These are phyloP conservation scores for Porites rus DNA, from an alignment of 92 coral and sea anemone species.

Conservation along the genomic window DNA sequence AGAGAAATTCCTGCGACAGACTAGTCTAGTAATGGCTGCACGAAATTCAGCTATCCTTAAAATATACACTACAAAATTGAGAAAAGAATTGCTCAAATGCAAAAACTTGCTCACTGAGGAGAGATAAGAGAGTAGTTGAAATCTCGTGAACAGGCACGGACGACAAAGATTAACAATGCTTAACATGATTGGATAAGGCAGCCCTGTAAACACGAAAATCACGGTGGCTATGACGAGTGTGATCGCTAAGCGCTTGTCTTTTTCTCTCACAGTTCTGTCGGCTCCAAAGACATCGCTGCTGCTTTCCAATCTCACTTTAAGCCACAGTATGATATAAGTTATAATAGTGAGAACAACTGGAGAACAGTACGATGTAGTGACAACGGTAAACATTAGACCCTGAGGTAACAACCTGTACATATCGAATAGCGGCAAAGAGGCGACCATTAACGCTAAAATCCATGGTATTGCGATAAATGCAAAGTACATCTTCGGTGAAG, in stretches of 20 bases:
- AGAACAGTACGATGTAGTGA: background rate
- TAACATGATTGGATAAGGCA: slow-evolving; percentile 48
- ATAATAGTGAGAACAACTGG: background rate
- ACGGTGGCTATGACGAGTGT: slow-evolving; percentile 69
- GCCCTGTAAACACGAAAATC: slow-evolving; percentile 52
- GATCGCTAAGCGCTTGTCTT: slow-evolving; percentile 41
- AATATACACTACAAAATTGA: slow-evolving; percentile 56
- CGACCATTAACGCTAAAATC: slow-evolving; percentile 41
- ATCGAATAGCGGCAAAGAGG: slow-evolving; percentile 22
- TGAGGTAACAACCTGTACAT: background rate
- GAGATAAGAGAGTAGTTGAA: slow-evolving; percentile 7
- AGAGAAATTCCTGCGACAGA: background rate
- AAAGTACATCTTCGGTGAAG: slow-evolving; percentile 42
- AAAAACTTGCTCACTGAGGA: slow-evolving; percentile 27
- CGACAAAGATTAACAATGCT: slow-evolving; percentile 33
- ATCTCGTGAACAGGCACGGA: slow-evolving; percentile 16
- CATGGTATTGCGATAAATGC: slow-evolving; percentile 37
- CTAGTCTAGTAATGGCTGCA: slow-evolving; percentile 25
- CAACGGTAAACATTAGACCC: slow-evolving; percentile 5
- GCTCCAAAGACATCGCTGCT: background rate
- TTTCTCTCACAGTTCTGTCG: slow-evolving; percentile 10
- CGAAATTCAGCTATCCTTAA: slow-evolving; percentile 65
- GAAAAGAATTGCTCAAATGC: slow-evolving; percentile 50
- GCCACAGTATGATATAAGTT: slow-evolving; percentile 4
- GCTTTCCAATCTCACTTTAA: background rate